Evolutionary conservation across 2,797 vertebrate species (phyloP).

Genomic region (Apodemus agrarius): DNA sequence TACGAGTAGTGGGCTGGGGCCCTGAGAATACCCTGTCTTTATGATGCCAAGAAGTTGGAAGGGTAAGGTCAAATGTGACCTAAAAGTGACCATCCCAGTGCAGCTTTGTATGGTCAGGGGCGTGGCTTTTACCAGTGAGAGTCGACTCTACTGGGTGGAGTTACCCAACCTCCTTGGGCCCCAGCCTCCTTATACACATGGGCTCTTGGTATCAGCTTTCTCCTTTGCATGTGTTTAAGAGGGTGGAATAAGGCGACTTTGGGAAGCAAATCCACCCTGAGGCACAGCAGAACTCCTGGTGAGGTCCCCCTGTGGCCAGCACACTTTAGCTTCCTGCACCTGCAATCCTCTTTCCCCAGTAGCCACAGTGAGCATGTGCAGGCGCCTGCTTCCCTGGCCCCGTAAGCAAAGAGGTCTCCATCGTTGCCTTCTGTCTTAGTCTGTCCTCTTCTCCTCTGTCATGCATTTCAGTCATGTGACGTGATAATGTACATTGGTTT

Average conservation of each 20-base stretch:
- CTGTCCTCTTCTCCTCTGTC: background rate
- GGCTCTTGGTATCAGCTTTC: background rate
- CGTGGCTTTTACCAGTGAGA: background rate
- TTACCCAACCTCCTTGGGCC: background rate
- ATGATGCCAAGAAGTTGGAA: background rate
- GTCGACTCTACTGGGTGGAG: background rate
- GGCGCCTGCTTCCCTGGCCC: background rate
- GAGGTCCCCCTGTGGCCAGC: background rate
- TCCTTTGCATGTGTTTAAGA: background rate
- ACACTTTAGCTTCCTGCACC: background rate
- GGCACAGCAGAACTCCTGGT: background rate
- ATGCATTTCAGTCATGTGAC: background rate
- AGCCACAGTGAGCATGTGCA: background rate
- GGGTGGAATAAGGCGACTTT: background rate
- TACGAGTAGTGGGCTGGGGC: constrained; percentile 76
- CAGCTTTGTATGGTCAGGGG: background rate
- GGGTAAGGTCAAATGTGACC: background rate
- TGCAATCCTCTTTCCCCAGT: background rate
- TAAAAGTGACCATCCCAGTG: background rate
- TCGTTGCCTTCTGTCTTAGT: background rate
- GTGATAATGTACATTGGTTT: background rate
- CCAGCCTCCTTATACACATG: background rate
- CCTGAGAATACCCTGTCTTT: background rate
- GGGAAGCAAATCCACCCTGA: background rate
- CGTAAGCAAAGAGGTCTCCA: background rate